Evolutionary conservation across 2,797 vertebrate genomes (phyloP), one percentile per base, ranked within the genome.

Genomic region (Sebastes diploproa): DNA sequence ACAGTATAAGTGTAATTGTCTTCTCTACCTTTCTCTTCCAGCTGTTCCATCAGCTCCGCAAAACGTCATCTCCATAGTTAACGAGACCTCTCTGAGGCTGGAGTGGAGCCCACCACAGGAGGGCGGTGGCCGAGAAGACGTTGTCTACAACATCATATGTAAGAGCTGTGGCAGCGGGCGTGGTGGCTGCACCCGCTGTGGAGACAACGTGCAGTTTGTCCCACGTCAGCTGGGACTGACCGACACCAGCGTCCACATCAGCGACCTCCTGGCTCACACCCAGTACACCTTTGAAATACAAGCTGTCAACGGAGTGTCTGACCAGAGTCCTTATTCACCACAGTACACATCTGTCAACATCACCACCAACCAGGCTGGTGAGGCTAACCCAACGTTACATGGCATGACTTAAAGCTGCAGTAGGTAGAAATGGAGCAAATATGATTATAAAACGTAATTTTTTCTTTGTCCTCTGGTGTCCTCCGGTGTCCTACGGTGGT

Each of bases 291-390:
- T 99, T 1, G 97, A 98, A 94, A 97, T 99, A 88, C 97, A 99
- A 88, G 97, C 98, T 0, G 97, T 99, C 32, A 99, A 98, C 0
- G 98, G 98, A 0, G 98, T 99, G 75, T 99, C 98, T 0, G 97
- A 99, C 93, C 98, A 98, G 95, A 99, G 97, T 81, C 97, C 96
- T 4, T 97, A 97, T 88, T 97, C 98, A 0, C 98, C 98, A 0
- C 97, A 97, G 78, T 97, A 97, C 3, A 89, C 97, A 0, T 96
- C 97, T 0, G 97, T 99, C 81, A 99, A 99, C 91, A 99, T 99
- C 94, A 99, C 98, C 92, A 99, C 98, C 89, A 99, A 99, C 94
- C 98, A 99, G 88, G 98, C 98, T 0, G 98, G 98, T 99, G 29
- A 86, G 88, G 23, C 23, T 8, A 20, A 36, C 7, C 1, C 22